These are phyloP conservation scores for Drosophila arizonae DNA, from an alignment of 1,140 invertebrate genomes.

Conservation along the genomic window DNA sequence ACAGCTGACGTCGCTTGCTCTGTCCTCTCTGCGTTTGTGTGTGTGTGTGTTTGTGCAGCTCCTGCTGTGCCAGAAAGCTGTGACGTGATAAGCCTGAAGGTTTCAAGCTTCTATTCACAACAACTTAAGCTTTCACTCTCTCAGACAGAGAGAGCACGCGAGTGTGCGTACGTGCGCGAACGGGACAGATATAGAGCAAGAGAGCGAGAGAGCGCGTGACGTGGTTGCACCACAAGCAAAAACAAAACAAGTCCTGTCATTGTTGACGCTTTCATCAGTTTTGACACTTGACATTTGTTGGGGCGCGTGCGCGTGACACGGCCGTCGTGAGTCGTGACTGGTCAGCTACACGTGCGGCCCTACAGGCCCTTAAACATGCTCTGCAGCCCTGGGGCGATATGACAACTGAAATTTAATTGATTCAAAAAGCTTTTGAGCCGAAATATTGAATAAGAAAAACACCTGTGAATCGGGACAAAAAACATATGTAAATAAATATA, in stretches of 20 bases:
- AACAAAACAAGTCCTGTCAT: conserved; percentile 25
- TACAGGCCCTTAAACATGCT: not conserved
- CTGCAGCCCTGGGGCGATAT: conserved; percentile 11
- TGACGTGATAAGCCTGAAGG: conserved; percentile 8
- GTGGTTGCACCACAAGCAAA: not conserved
- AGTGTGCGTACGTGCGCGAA: too few species aligned
- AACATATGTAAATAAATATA: too few species aligned
- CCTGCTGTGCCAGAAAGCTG: conserved; percentile 14
- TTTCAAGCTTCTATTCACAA: conserved; percentile 14
- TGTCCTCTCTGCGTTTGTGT: not conserved
- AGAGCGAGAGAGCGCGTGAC: conserved; percentile 10
- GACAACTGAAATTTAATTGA: not conserved
- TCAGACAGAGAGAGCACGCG: not conserved
- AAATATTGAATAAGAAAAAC: too few species aligned
- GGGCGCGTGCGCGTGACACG: conserved; percentile 18
- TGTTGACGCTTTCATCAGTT: conserved; percentile 15
- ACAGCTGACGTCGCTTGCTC: conserved; percentile 18
- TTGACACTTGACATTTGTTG: conserved; percentile 65
- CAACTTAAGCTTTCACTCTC: conserved; percentile 1
- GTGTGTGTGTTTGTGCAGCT: not conserved
- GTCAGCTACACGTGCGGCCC: not conserved
- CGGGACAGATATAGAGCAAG: not conserved
- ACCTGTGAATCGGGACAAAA: too few species aligned
- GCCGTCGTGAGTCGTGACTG: conserved; percentile 14
- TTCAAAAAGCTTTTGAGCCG: not conserved